Evolutionary conservation across 2,113 vertebrate genomes (phyloP).

Genomic region (Vidua chalybeata): DNA sequence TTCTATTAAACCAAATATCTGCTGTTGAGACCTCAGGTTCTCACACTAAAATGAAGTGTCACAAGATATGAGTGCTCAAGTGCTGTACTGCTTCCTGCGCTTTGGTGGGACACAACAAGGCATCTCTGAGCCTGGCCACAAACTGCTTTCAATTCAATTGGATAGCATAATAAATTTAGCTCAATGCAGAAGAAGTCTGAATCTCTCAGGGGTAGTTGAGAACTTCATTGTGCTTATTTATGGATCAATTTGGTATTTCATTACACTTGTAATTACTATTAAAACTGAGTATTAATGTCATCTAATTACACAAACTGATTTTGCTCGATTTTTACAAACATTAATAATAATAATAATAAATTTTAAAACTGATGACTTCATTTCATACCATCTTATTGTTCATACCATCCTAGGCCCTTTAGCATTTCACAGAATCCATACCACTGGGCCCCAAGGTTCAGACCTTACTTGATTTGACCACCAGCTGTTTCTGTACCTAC

Average conservation of each 20-base stretch:
- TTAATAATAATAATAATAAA: no score
- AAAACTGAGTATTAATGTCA: background rate
- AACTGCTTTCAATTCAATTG: background rate
- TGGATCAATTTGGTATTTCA: background rate
- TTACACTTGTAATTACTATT: background rate
- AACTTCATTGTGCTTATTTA: background rate
- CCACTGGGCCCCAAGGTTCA: background rate
- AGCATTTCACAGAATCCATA: background rate
- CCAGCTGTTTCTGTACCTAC: background rate
- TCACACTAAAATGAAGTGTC: background rate
- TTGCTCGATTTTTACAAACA: background rate
- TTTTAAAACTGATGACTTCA: fast-evolving
- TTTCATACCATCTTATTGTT: background rate
- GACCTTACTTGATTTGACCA: background rate
- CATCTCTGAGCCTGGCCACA: background rate
- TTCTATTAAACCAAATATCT: background rate
- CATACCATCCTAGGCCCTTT: background rate
- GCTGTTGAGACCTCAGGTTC: background rate
- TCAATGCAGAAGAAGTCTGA: background rate
- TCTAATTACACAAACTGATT: background rate
- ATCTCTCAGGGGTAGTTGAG: background rate
- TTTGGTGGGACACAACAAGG: background rate
- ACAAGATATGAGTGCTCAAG: background rate
- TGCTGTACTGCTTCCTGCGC: background rate
- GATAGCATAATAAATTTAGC: background rate